Evolutionary conservation across 92 coral and sea anemone genomes (phyloP), one percentile per base, ranked within the genome.

Genomic region (Phymanthus crucifer): DNA sequence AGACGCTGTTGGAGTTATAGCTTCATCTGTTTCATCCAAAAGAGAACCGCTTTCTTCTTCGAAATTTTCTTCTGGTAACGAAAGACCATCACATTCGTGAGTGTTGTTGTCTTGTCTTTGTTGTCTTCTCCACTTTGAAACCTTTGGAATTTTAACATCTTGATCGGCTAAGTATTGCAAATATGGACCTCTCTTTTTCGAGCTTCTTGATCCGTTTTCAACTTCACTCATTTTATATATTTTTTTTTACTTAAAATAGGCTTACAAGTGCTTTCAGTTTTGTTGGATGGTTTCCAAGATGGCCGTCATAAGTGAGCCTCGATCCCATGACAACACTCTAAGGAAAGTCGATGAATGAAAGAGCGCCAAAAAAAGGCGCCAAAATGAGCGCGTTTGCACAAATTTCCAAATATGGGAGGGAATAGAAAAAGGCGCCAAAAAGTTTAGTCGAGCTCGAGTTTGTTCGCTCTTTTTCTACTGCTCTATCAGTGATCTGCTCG

Each of bases 121-220:
- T n/a, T n/a, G n/a, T 72, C 58, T 40, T 72, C 76, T 72, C 76
- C 76, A 72, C 58, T 72, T 2, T 3, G 76, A 72, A 40, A 72
- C 76, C 58, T 72, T 72, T 45, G 76, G 76, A 40, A 72, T 35
- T 72, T 72, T 40, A 40, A 72, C 56, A 40, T 43, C 58, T 40
- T 2, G 76, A 45, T 43, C 76, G 2, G 76, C 76, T 18, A 72
- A 27, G 58, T 72, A 72, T 72, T 27, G 57, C 58, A 72, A 72
- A 72, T 72, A 72, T 10, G 76, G 76, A 72, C 76, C 76, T 72
- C 76, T 72, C 58, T 38, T 72, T 14, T 72, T 72, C 32, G 58
- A 72, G 31, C 58, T n/a, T n/a, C 58, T 72, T 40, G 77, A 72
- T 72, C 61, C 57, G 34, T 72, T 26, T 72, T 40, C 77, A 5